These are phyloP conservation scores for Tenualosa ilisha DNA, from an alignment of 2,797 vertebrate genomes.

Conservation along the genomic window DNA sequence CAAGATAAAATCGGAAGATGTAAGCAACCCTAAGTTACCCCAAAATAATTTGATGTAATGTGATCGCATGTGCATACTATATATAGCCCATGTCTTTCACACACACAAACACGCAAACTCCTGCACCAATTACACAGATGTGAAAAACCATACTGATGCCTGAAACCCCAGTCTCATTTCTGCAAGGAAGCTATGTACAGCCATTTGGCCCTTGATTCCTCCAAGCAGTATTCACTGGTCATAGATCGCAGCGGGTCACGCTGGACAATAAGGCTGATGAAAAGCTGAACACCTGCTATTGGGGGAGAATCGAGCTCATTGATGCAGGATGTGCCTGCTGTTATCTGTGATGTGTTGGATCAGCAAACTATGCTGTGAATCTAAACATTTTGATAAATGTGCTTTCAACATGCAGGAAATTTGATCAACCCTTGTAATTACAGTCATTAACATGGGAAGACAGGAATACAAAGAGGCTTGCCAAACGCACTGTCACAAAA, in stretches of 20 bases:
- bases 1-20: no score
- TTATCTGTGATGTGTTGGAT: slow-evolving; percentile 32
- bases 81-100: no score
- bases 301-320: slow-evolving; percentile 32
- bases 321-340: slow-evolving; percentile 31
- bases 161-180: background rate
- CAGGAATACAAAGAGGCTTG: slow-evolving; percentile 23
- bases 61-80: no score
- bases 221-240: background rate
- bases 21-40: no score
- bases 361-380: slow-evolving; percentile 30
- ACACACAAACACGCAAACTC: no score
- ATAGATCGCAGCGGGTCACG: background rate
- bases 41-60: no score
- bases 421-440: slow-evolving; percentile 52
- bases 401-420: slow-evolving; percentile 43
- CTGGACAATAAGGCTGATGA: slow-evolving; percentile 28
- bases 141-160: background rate
- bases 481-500: background rate
- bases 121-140: background rate
- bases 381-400: slow-evolving; percentile 46
- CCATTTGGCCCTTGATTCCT: background rate
- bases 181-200: background rate
- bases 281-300: slow-evolving; percentile 41
- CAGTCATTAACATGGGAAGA: slow-evolving; percentile 44